Base-by-base conservation (phyloP, 2,888 invertebrate genomes). In the Drymonia ruficornis region DNA sequence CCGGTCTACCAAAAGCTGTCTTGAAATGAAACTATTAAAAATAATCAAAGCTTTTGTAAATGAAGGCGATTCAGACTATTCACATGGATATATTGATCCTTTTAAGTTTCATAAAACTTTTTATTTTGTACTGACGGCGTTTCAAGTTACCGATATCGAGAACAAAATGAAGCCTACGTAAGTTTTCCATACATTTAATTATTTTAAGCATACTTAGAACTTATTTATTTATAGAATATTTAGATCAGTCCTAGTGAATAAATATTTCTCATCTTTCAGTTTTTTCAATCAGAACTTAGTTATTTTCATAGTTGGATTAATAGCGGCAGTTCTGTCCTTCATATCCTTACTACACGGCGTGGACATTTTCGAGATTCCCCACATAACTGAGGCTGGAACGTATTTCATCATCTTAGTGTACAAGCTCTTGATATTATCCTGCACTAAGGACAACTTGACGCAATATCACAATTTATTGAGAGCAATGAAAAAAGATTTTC, bases 71-170 rank as follows among this genome's bases (percentile, higher is more conserved):
- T 67, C 59, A 23, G 75, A 86, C 58, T 82, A 65, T 55, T 70
- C 74, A 2, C 52, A 56, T 9, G 82, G 78, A 43, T 53, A 76
- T 49, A 61, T 88, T 1, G 72, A 86, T 61, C 83, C 87, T 8
- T 78, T 74, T 56, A 67, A 81, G 53, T 88, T 81, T 72, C 81
- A 89, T 63, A 59, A 59, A 40, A 76, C 67, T 7, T 84, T 85
- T 50, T 83, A 78, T 63, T 64, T 65, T 34, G 7, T 81, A 0
- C 58, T 77, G n/a, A 81, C 76, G 52, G 53, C 59, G 6, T 88
- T 81, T 65, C 75, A 80, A 63, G 76, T 88, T 2, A 61, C 76
- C 5, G 81, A 85, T 56, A 51, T 76, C 38, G 75, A 73, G 9
- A 53, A 52, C 11, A 61, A 70, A 52, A 70, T 73, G 9, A 70